Evolutionary conservation across 2,797 vertebrate species (phyloP), one percentile per base, ranked within the genome.

Genomic region (Phoeniculus purpureus): DNA sequence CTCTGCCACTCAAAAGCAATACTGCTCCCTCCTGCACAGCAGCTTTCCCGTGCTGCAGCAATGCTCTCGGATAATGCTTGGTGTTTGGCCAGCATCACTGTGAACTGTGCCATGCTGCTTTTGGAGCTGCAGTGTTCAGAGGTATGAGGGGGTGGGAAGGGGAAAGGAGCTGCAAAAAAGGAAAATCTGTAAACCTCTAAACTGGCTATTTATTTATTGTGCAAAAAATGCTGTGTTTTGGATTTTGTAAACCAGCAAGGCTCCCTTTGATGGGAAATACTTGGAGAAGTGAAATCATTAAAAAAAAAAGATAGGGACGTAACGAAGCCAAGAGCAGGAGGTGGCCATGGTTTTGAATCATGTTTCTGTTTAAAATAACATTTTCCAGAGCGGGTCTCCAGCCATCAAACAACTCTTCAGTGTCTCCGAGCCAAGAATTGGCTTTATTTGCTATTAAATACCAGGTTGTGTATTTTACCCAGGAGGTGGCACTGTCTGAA

Each of bases 401-500:
- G 48, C 4, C 62, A 25, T 50, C 66, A 72, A 79, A 51, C 59
- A 85, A 15, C n/a, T 21, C 21, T 43, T 26, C 7, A 11, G 31
- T 25, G 45, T 60, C 27, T 67, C 40, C 47, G 18, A 71, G 72
- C 56, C 92, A 61, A 40, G 68, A 61, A n/a, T 7, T 12, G 43
- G 54, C 18, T 76, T 77, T 32, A 5, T 81, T 72, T 25, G 34
- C 54, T 67, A 0, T 23, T 7, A n/a, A 55, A 62, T 3, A 8
- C 21, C 25, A 10, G 32, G 31, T 6, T 60, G 73, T 61, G 65
- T 29, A 0, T 56, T 88, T 85, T 12, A 66, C 56, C 88, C 94
- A 40, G 84, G 76, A 94, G 94, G 75, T 92, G 93, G 92, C 94
- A 87, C 81, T 95, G 75, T 90, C 62, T 23, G 66, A 3, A 75